Conservation (phyloP, 92 coral and sea anemone genomes). For the Epizoanthus scotinus region DNA sequence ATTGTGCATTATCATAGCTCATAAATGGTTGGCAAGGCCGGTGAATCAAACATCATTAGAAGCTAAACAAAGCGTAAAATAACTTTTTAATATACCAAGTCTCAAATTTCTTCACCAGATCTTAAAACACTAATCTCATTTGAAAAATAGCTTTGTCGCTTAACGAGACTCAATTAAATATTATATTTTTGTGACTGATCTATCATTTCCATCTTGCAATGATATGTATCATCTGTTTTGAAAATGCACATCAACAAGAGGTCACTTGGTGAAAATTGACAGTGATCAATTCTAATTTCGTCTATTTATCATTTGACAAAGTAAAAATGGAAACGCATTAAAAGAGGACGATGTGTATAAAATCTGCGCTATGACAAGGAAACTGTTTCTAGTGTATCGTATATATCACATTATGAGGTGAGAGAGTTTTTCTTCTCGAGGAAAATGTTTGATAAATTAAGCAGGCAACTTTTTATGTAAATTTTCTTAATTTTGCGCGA, state of each 20-base stretch:
- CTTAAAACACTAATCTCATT: slow-evolving; percentile 42
- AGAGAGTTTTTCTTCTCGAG: background rate
- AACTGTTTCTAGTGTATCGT: background rate
- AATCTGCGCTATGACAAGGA: background rate
- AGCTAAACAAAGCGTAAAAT: slow-evolving; percentile 6
- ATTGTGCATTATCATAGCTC: slow-evolving; percentile 11
- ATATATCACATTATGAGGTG: background rate
- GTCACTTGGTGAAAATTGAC: slow-evolving; percentile 9
- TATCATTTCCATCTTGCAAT: slow-evolving; percentile 15
- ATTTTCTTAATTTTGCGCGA: background rate
- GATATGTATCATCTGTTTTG: slow-evolving; percentile 1
- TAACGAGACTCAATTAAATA: slow-evolving; percentile 34
- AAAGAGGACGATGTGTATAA: slow-evolving; percentile 1
- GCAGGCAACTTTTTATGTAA: background rate
- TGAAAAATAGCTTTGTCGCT: slow-evolving; percentile 34
- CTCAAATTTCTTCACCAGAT: slow-evolving; percentile 21
- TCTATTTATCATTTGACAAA: background rate
- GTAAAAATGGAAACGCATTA: background rate
- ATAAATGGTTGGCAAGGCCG: slow-evolving; percentile 11
- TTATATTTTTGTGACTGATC: slow-evolving; percentile 23
- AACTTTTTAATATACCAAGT: slow-evolving; percentile 26
- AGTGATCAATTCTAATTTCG: background rate
- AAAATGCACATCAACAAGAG: slow-evolving; percentile 1
- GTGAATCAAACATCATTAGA: slow-evolving; percentile 12
- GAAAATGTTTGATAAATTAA: background rate